A percentile compares a stretch with the other conserved stretches of the same genome.
Evolutionary conservation across 2,888 invertebrate species (phyloP).

Genomic region (Stegophylla sp.): DNA sequence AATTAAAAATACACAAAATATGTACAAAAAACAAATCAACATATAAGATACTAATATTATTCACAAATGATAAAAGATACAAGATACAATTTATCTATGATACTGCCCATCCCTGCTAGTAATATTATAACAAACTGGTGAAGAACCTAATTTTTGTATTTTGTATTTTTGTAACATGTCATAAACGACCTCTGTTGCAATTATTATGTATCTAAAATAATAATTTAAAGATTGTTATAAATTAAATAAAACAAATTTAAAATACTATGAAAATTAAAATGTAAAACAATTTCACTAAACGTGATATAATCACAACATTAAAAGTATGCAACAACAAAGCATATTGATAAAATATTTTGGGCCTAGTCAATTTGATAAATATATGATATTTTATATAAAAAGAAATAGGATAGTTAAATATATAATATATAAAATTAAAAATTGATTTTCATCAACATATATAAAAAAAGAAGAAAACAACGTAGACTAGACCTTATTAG

Average conservation of each 20-base stretch:
- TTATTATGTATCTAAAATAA: conserved; percentile 8
- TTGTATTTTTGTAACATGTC: no score
- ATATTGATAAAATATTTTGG: neutral
- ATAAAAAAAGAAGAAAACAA: neutral
- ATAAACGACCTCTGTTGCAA: neutral
- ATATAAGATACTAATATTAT: no score
- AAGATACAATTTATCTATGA: no score
- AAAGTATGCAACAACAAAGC: neutral
- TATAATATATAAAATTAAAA: conserved; percentile 7
- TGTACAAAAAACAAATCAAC: no score
- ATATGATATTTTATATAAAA: neutral
- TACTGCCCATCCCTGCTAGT: no score
- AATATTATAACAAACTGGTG: no score
- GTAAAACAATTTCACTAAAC: neutral
- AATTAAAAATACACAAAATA: no score
- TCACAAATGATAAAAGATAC: no score
- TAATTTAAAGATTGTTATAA: conserved; percentile 5
- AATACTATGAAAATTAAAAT: conserved; percentile 14
- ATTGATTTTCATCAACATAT: neutral
- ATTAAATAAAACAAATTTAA: conserved; percentile 18
- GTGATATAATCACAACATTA: conserved; percentile 36
- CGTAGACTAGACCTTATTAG: conserved; percentile 78
- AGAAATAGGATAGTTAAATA: conserved; percentile 21
- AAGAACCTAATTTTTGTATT: neutral
- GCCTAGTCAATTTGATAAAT: neutral